Evolutionary conservation across 2,113 vertebrate genomes (phyloP).

Genomic region (Periophthalmodon schlosseri): DNA sequence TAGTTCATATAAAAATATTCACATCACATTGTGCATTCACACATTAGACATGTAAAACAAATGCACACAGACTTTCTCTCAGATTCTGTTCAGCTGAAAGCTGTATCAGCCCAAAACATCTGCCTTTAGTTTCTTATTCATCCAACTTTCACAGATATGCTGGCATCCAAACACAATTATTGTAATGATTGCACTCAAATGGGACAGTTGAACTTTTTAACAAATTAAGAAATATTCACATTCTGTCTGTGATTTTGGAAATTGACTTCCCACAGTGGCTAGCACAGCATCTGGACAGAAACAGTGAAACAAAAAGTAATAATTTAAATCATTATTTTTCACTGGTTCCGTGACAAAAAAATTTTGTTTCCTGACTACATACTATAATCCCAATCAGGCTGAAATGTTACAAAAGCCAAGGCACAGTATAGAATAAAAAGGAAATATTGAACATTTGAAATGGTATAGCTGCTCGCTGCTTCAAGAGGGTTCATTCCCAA

Average conservation of each 20-base stretch:
- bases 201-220: neutral
- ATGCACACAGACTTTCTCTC: conserved; percentile 12
- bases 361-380: conserved; percentile 14
- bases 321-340: conserved; percentile 7
- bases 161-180: neutral
- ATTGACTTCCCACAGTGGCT: conserved; percentile 24
- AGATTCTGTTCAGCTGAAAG: neutral
- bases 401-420: conserved; percentile 68
- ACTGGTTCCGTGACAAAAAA: too few species aligned
- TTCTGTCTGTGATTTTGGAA: conserved; percentile 26
- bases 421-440: conserved; percentile 69
- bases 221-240: conserved; percentile 19
- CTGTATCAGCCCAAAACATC: neutral
- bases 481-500: neutral
- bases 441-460: conserved; percentile 27
- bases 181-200: neutral
- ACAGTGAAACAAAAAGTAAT: conserved; percentile 23
- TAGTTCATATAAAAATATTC: conserved; percentile 70
- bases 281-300: conserved; percentile 24
- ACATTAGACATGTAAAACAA: conserved; percentile 19
- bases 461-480: neutral
- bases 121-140: too few species aligned
- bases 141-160: neutral
- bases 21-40: conserved; percentile 38
- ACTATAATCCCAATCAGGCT: conserved; percentile 21